Base-by-base conservation (phyloP, 2,888 invertebrate species). In the Mechanitis messenoides region DNA sequence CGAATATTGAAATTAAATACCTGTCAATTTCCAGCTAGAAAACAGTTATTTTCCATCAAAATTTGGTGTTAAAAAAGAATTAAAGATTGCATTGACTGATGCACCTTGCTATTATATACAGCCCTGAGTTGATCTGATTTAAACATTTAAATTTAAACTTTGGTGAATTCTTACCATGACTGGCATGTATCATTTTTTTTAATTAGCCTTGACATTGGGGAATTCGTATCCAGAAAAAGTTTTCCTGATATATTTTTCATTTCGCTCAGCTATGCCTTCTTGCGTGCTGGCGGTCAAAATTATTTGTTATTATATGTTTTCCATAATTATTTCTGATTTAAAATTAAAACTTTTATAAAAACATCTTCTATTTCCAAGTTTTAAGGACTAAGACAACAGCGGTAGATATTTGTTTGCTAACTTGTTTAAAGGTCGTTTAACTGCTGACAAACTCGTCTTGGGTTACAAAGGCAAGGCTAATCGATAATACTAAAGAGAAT, bases 401-500 rank as follows among this genome's bases (percentile, higher is more conserved):
- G n/a, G 50, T 50, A 50, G 3, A 28, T 9, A 50, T 31, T 50
- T 50, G 31, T 50, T 50, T n/a, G 28, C 9, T 28, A 31, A 50
- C 50, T 50, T 31, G 50, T 50, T 50, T 5, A 50, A 50, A 50
- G 31, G 50, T 31, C n/a, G 50, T 50, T 50, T 50, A 50, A 50
- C 31, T 47, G n/a, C 20, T 50, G 28, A 50, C 31, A 31, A 50
- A 50, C 11, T 50, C 50, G 47, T n/a, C 31, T 50, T 7, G 11
- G 20, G 31, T 50, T 50, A 31, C 50, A 50, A 50, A 50, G 31
- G 50, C 28, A 31, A 50, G 4, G 5, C 20, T 50, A 28, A 20
- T 20, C 1, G 20, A 20, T 20, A 20, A 20, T 20, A 20, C 20
- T 20, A 47, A 47, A 47, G 47, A 3, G 47, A 47, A 28, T 47